Conservation (phyloP, 2,113 vertebrate species). For the Podilymbus podiceps region DNA sequence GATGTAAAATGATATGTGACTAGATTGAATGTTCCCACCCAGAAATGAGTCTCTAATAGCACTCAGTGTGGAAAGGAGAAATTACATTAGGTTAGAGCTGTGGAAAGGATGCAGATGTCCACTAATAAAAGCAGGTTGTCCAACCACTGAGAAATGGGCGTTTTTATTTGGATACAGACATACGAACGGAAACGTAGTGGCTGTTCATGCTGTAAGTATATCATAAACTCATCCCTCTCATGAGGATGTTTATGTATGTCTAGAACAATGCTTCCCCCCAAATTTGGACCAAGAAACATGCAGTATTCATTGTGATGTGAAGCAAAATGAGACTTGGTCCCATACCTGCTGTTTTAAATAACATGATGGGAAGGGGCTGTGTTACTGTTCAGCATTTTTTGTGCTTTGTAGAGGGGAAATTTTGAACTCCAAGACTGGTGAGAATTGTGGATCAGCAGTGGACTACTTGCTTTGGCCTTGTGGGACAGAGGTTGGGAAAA, state of each 20-base stretch:
- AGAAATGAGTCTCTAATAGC: background rate
- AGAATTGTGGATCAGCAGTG: background rate
- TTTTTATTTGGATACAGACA: background rate
- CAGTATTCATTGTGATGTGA: background rate
- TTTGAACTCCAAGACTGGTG: background rate
- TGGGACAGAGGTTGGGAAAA: background rate
- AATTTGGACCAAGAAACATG: background rate
- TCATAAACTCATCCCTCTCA: background rate
- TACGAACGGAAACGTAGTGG: background rate
- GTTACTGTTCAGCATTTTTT: background rate
- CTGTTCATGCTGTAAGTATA: background rate
- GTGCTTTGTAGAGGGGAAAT: background rate
- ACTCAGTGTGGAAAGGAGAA: background rate
- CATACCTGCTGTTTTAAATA: background rate
- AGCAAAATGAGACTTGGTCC: background rate
- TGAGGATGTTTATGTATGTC: background rate
- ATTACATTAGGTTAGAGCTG: background rate
- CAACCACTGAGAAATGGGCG: background rate
- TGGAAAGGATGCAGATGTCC: background rate
- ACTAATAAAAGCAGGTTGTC: background rate
- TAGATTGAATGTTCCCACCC: background rate
- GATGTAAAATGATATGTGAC: background rate
- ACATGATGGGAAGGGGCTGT: background rate
- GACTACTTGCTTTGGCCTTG: background rate
- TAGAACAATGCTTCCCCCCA: background rate